Conservation (phyloP, 2,888 invertebrate species). For the Andrena trimmerana region DNA sequence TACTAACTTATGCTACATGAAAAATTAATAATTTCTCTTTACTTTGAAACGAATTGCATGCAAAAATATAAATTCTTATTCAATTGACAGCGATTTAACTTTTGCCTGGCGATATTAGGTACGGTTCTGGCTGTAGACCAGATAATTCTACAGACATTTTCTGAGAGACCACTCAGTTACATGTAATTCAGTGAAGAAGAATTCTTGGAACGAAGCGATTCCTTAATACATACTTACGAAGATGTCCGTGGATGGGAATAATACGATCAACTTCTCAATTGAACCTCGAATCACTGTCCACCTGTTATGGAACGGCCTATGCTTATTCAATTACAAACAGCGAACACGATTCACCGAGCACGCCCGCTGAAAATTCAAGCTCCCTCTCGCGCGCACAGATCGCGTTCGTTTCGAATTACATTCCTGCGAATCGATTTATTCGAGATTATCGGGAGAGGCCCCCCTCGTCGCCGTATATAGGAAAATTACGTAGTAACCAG, state of each 20-base stretch:
- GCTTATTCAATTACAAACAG: neutral
- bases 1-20: no score
- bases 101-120: no score
- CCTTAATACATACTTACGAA: no score
- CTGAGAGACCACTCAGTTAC: no score
- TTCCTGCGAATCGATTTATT: constrained; percentile 40
- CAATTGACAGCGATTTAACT: no score
- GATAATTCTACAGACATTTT: no score
- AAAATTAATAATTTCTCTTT: no score
- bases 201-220: no score
- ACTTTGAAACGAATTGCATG: no score
- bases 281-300: neutral
- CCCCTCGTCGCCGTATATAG: neutral
- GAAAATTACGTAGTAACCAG: constrained; percentile 35
- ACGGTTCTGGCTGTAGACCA: no score
- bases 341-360: neutral
- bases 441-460: constrained; percentile 29
- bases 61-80: no score
- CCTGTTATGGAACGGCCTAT: neutral
- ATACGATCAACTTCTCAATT: neutral
- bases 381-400: neutral
- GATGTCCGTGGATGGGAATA: no score
- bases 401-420: constrained; percentile 7
- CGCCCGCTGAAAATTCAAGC: neutral
- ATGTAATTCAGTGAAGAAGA: neutral